Conservation (phyloP, 2,888 invertebrate species). For the Drosophila monieri region DNA sequence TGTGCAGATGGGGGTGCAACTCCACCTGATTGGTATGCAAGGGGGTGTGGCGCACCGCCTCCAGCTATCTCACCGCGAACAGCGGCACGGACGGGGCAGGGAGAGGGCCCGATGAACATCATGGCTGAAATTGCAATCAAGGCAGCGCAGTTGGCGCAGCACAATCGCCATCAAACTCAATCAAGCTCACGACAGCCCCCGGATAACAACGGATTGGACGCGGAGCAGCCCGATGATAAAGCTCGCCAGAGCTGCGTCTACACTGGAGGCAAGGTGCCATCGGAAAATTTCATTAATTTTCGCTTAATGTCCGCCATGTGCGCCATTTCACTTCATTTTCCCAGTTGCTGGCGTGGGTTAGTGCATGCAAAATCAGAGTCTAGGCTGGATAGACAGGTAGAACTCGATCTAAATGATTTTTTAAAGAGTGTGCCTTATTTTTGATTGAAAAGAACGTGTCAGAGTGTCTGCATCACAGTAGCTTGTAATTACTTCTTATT, state of each 20-base stretch:
- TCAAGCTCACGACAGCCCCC: conserved; percentile 66
- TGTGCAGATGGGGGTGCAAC: conserved; percentile 31
- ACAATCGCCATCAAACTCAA: conserved; percentile 79
- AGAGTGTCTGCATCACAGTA: background rate
- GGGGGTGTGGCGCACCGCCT: conserved; percentile 23
- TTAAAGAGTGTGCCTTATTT: background rate
- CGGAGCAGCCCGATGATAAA: conserved; percentile 32
- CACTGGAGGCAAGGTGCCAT: conserved; percentile 35
- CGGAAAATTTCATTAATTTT: conserved; percentile 77
- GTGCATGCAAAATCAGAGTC: conserved; percentile 36
- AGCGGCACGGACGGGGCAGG: background rate
- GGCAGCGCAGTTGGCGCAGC: conserved; percentile 66
- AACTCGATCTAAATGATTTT: conserved; percentile 5
- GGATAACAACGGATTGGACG: conserved; percentile 51
- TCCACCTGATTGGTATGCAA: conserved; percentile 71
- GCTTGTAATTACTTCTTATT: background rate
- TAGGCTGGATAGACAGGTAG: conserved; percentile 15
- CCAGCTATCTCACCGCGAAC: conserved; percentile 14
- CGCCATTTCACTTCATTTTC: conserved; percentile 66
- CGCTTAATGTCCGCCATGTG: conserved; percentile 78
- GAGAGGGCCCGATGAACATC: conserved; percentile 18
- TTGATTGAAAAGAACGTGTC: background rate
- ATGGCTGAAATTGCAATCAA: conserved; percentile 70
- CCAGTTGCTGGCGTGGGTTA: background rate
- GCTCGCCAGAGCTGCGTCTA: conserved; percentile 26